Evolutionary conservation across 2,888 invertebrate species (phyloP).

Genomic region (Machimus atricapillus): DNA sequence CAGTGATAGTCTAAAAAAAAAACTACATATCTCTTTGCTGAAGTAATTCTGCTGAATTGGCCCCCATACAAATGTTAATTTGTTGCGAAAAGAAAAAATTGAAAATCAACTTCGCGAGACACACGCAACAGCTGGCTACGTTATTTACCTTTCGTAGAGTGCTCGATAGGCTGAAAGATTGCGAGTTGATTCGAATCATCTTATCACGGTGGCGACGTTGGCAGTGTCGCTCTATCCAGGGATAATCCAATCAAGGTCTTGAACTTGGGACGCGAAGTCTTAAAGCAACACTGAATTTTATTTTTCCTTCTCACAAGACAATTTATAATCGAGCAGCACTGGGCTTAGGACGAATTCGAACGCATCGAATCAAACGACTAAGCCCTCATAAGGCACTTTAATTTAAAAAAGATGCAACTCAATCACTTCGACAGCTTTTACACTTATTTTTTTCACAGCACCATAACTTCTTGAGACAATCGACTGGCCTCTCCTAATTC

Average conservation of each 20-base stretch:
- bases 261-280: background rate
- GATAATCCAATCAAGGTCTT: conserved; percentile 14
- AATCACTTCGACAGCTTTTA: background rate
- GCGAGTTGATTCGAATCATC: conserved; percentile 52
- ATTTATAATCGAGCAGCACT: background rate
- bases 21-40: background rate
- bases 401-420: background rate
- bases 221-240: background rate
- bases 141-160: conserved; percentile 50
- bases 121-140: background rate
- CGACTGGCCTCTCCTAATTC: background rate
- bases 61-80: background rate
- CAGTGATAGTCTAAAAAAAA: background rate
- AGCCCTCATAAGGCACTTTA: conserved; percentile 17
- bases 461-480: background rate
- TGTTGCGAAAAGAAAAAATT: background rate
- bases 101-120: background rate
- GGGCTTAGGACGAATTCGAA: conserved; percentile 27
- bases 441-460: background rate
- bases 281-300: background rate
- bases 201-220: background rate
- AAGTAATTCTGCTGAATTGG: background rate
- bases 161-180: conserved; percentile 50
- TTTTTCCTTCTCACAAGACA: background rate
- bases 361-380: conserved; percentile 20